Evolutionary conservation across 2,888 invertebrate genomes (phyloP), one percentile per base, ranked within the genome.

Genomic region (Lampropteryx suffumata): DNA sequence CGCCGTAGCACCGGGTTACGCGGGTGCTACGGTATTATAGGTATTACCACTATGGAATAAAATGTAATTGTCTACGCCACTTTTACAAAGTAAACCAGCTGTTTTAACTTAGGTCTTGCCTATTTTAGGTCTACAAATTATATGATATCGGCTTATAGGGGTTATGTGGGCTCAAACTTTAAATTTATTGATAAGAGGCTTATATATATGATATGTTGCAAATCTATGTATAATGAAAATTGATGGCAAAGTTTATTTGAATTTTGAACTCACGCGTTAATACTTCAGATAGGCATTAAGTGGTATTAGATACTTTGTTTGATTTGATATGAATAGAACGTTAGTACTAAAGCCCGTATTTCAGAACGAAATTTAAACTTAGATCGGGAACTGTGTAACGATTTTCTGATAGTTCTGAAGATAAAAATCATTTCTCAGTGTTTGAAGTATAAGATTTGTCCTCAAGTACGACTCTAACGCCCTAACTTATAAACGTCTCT

Each of bases 131-230:
- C 61, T 50, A 66, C 71, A 72, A 72, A 72, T 72, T 72, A 71
- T 65, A 52, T 54, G 60, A 55, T 61, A 57, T 61, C 43, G 57
- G 65, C 61, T 61, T 58, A 57, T 49, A 52, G 40, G 62, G 69
- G 53, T 72, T 71, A 65, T 65, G 57, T 52, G 51, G 54, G 62
- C 54, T 67, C 59, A 61, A 67, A 67, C 54, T 69, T 69, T 59
- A 69, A 69, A 72, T 72, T 72, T 72, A 72, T 72, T 65, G 73
- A 72, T 71, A 69, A 65, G 64, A 67, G 68, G 73, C 64, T 71
- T 64, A 47, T 27, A 26, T 35, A 65, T 55, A 59, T 68, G 61
- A 70, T 71, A 65, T 68, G 69, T 68, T 59, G 63, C 49, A 36
- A 62, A 57, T 57, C 58, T 40, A 44, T n/a, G n/a, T n/a, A n/a